Conservation (phyloP, 2,797 vertebrate species). For the Vireo griseus region DNA sequence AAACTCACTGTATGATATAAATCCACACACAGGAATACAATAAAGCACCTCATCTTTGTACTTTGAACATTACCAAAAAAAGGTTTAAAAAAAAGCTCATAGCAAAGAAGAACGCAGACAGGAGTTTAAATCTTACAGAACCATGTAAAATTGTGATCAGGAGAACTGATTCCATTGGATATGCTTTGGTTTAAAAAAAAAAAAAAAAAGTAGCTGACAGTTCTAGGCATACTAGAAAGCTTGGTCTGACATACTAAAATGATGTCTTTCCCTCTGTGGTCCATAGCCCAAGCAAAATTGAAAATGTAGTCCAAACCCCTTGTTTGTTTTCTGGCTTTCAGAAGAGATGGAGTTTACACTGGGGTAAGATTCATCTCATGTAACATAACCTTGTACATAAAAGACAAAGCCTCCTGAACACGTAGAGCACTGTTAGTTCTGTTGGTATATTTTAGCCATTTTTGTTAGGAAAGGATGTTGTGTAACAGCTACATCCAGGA, state of each 20-base stretch:
- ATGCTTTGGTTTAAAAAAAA: not conserved
- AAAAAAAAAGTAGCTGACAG: not conserved
- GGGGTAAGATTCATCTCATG: not conserved
- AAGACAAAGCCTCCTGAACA: not conserved
- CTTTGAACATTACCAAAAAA: not conserved
- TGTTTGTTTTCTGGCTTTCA: not conserved
- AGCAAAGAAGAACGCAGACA: not conserved
- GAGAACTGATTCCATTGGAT: not conserved
- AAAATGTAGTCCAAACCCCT: not conserved
- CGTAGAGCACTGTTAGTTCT: fast-evolving
- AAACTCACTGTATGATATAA: not conserved
- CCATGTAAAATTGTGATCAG: not conserved
- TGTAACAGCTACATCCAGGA: not conserved
- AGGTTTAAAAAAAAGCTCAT: not conserved
- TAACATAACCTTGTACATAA: not conserved
- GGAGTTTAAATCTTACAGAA: not conserved
- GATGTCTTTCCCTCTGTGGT: not conserved
- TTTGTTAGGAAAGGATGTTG: not conserved
- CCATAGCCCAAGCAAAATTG: not conserved
- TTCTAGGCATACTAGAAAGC: not conserved
- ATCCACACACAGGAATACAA: not conserved
- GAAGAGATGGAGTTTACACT: not conserved
- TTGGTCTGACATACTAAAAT: not conserved
- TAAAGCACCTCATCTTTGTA: not conserved
- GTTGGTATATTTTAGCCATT: not conserved